These are phyloP conservation scores for Bradypus variegatus DNA, from an alignment of 2,797 vertebrate species.

Conservation along the genomic window DNA sequence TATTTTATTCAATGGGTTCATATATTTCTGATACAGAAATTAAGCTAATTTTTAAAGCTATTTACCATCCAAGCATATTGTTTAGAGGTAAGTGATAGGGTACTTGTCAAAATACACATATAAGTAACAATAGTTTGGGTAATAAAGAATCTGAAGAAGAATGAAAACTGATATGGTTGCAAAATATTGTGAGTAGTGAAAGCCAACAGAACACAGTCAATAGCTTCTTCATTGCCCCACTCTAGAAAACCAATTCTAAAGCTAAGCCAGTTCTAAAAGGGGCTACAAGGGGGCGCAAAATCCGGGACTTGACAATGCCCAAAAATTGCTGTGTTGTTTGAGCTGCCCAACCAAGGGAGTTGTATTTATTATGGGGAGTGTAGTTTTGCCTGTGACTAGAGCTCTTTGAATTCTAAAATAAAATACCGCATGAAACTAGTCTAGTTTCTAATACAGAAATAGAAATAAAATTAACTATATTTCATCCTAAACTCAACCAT, in stretches of 20 bases:
- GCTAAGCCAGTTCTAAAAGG: neutral
- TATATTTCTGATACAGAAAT: conserved; percentile 70
- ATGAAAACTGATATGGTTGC: neutral
- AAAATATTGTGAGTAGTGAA: conserved; percentile 23
- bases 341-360: neutral
- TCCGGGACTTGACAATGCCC: neutral
- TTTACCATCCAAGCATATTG: conserved; percentile 62
- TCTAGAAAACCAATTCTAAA: neutral
- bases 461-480: conserved; percentile 37
- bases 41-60: conserved; percentile 69
- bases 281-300: fast-evolving
- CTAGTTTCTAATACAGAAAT: conserved; percentile 30
- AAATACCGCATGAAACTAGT: neutral
- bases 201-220: neutral
- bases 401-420: neutral
- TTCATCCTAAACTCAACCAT: neutral
- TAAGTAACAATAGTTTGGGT: conserved; percentile 40
- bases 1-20: conserved; percentile 70
- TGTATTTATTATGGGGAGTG: neutral
- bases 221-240: neutral
- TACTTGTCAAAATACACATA: conserved; percentile 38
- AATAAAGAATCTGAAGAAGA: conserved; percentile 42
- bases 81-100: conserved; percentile 58
- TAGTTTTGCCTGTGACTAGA: conserved; percentile 12
- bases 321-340: neutral